These are phyloP conservation scores for Acronicta leporina DNA, from an alignment of 2,888 invertebrate genomes.

Conservation along the genomic window DNA sequence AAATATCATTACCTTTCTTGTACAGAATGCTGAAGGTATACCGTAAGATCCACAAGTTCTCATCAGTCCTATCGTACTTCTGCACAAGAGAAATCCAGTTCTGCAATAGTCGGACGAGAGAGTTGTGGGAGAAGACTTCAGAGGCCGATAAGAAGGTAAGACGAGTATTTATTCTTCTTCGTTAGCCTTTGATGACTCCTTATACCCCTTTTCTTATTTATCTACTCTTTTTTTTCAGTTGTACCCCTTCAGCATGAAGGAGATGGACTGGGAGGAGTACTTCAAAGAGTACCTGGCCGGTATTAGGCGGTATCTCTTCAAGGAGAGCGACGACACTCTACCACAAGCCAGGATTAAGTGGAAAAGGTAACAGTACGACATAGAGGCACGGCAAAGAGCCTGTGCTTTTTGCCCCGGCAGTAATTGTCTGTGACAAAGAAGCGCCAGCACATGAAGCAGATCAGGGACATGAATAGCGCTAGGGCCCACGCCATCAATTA, in stretches of 20 bases:
- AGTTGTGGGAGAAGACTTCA: constrained; percentile 85
- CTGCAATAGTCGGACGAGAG: constrained; percentile 90
- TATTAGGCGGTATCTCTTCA: constrained; percentile 92
- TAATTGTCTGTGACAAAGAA: too few relatives aligned
- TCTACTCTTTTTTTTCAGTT: constrained; percentile 68
- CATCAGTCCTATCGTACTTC: constrained; percentile 93
- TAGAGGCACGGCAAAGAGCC: too few relatives aligned
- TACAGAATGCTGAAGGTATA: constrained; percentile 94
- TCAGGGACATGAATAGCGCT: too few relatives aligned
- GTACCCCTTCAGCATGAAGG: constrained; percentile 93
- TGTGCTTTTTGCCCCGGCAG: too few relatives aligned
- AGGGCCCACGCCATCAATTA: too few relatives aligned
- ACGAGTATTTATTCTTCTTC: too few relatives aligned
- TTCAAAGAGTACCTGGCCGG: constrained; percentile 92
- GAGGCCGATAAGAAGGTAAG: constrained; percentile 75
- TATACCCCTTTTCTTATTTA: not conserved
- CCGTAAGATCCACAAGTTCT: constrained; percentile 93
- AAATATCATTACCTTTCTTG: constrained; percentile 4
- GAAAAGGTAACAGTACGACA: too few relatives aligned
- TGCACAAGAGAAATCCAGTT: constrained; percentile 92
- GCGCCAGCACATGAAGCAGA: too few relatives aligned
- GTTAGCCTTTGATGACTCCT: too few relatives aligned
- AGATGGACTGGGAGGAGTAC: constrained; percentile 92
- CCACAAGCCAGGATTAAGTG: constrained; percentile 89
- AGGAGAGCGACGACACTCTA: constrained; percentile 92